Evolutionary conservation across 2,113 vertebrate species (phyloP).

Genomic region (Planiliza haematocheilus): DNA sequence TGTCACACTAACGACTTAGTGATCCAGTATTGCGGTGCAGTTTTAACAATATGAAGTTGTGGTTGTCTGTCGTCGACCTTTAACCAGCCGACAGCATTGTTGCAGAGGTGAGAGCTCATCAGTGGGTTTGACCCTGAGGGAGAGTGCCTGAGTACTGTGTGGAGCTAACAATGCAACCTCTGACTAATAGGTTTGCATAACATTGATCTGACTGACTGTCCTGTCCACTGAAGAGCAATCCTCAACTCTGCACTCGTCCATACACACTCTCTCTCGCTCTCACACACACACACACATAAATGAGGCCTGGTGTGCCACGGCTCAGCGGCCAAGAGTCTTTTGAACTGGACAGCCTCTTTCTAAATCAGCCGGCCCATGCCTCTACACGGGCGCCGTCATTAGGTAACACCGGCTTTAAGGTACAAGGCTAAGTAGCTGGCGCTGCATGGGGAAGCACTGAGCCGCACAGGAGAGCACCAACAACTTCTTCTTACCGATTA

Average conservation of each 20-base stretch:
- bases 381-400: slow-evolving; percentile 72
- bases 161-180: slow-evolving; percentile 50
- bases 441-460: slow-evolving; percentile 43
- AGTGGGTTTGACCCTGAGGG: slow-evolving; percentile 58
- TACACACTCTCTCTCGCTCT: slow-evolving; percentile 3
- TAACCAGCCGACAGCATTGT: slow-evolving; percentile 18
- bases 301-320: slow-evolving; percentile 32
- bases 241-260: slow-evolving; percentile 19
- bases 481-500: slow-evolving; percentile 73
- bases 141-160: slow-evolving; percentile 54
- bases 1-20: background rate
- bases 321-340: slow-evolving; percentile 63
- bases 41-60: background rate
- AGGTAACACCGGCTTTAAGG: slow-evolving; percentile 78
- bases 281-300: background rate
- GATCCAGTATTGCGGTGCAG: background rate
- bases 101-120: slow-evolving; percentile 56
- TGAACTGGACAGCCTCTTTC: slow-evolving; percentile 50
- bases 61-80: slow-evolving; percentile 11
- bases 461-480: slow-evolving; percentile 39
- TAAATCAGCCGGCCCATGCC: slow-evolving; percentile 69
- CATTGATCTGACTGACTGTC: slow-evolving; percentile 67
- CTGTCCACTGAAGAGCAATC: slow-evolving; percentile 48
- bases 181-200: slow-evolving; percentile 78
- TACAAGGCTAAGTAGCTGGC: slow-evolving; percentile 58